A percentile compares a stretch with the other conserved stretches of the same genome.
Conservation (phyloP, 2,888 invertebrate genomes). For the Mamestra brassicae region DNA sequence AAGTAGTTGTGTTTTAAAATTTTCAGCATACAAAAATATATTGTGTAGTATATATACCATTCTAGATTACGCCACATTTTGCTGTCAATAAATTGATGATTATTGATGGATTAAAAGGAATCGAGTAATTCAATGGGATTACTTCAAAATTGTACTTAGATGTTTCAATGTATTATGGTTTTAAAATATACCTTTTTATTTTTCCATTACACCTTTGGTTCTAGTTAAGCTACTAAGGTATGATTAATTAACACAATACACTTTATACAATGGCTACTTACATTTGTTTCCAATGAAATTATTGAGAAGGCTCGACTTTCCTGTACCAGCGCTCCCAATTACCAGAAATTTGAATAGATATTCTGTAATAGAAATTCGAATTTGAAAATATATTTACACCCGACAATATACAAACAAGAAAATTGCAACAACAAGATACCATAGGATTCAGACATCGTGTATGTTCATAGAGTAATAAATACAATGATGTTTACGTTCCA, state of each 20-base stretch:
- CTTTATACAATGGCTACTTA: conserved; percentile 85
- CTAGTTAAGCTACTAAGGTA: neutral
- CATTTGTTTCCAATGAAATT: conserved; percentile 97
- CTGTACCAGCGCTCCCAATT: conserved; percentile 96
- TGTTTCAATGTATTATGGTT: no score
- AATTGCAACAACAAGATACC: conserved; percentile 12
- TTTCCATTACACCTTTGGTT: no score
- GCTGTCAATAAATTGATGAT: no score
- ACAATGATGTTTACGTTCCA: conserved; percentile 1
- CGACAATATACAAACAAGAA: conserved; percentile 10
- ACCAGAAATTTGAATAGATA: conserved; percentile 96
- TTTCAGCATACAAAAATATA: no score
- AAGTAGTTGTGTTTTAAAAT: no score
- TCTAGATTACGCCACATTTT: no score
- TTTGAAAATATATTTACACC: neutral
- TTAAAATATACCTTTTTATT: no score
- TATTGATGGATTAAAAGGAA: no score
- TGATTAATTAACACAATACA: no score
- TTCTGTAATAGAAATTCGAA: conserved; percentile 89
- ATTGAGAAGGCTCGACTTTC: conserved; percentile 95
- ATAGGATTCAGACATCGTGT: conserved; percentile 56
- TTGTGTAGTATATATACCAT: no score
- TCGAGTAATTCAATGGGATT: no score
- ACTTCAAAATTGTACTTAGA: no score
- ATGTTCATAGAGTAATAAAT: neutral